These are phyloP conservation scores for Drosophila mojavensis DNA, from an alignment of 1,140 invertebrate genomes.

Conservation along the genomic window DNA sequence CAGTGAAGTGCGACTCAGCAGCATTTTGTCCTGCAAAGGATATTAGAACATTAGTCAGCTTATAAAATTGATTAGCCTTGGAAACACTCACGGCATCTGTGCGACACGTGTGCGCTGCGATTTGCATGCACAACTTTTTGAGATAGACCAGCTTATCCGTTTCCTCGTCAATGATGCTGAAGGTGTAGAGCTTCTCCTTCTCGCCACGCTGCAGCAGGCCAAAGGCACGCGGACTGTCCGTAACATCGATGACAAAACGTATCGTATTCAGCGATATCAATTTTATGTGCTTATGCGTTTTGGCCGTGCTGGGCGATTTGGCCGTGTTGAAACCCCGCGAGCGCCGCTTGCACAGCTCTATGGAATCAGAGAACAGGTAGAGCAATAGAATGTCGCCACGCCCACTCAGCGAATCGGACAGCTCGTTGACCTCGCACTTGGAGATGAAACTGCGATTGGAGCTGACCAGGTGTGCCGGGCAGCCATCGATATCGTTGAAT, in stretches of 20 bases:
- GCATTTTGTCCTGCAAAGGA: conserved; percentile 72
- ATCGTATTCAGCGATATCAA: conserved; percentile 94
- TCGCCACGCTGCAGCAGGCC: conserved; percentile 92
- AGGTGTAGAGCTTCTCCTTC: conserved; percentile 95
- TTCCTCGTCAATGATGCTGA: conserved; percentile 92
- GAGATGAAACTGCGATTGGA: conserved; percentile 95
- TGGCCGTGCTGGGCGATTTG: conserved; percentile 89
- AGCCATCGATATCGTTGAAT: conserved; percentile 98
- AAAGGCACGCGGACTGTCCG: conserved; percentile 95
- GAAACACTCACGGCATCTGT: conserved; percentile 89
- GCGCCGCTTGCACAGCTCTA: conserved; percentile 96
- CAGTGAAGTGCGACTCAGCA: conserved; percentile 88
- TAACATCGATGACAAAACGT: conserved; percentile 93
- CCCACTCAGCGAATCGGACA: conserved; percentile 93
- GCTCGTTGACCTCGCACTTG: conserved; percentile 94
- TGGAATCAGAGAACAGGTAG: conserved; percentile 96
- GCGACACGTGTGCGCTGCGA: conserved; percentile 94
- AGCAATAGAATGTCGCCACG: conserved; percentile 94
- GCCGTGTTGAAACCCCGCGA: conserved; percentile 90
- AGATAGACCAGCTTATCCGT: conserved; percentile 92
- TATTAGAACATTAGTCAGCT: neutral
- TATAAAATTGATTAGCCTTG: neutral
- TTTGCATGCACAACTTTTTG: conserved; percentile 92
- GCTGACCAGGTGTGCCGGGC: conserved; percentile 95
- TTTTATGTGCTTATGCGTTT: conserved; percentile 95